These are phyloP conservation scores for Zoanthus gigantus DNA, from an alignment of 92 coral and sea anemone genomes.

Conservation along the genomic window DNA sequence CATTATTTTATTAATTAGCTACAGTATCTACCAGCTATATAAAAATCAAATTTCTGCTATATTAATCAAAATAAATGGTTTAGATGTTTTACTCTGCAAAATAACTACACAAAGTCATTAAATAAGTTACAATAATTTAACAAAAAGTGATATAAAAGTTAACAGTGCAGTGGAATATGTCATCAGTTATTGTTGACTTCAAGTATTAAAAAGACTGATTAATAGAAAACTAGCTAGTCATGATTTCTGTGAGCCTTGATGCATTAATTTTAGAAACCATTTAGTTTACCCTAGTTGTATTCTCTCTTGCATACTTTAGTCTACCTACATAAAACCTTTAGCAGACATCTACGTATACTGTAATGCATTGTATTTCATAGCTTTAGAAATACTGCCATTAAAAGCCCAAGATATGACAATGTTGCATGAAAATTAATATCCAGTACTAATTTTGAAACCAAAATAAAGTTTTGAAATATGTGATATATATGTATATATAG, in stretches of 20 bases:
- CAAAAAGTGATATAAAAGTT: background rate
- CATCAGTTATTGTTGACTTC: background rate
- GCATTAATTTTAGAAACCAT: background rate
- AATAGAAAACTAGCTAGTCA: no score
- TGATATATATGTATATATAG: constrained; percentile 26
- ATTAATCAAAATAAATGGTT: constrained; percentile 2
- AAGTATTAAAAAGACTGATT: background rate
- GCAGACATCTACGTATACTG: background rate
- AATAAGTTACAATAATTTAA: background rate
- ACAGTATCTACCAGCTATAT: no score
- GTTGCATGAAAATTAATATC: background rate
- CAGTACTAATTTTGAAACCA: constrained; percentile 39
- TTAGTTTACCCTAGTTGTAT: background rate
- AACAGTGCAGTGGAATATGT: background rate
- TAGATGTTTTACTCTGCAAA: background rate
- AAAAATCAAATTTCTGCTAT: background rate
- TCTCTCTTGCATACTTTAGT: background rate
- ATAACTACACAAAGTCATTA: background rate
- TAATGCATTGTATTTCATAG: background rate
- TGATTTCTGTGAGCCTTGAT: background rate
- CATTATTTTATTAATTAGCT: background rate
- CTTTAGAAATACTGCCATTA: background rate
- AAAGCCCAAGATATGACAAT: background rate
- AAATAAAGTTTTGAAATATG: constrained; percentile 32
- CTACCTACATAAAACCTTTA: background rate